Conservation (phyloP, 2,797 vertebrate species). For the Sebastes itinus region DNA sequence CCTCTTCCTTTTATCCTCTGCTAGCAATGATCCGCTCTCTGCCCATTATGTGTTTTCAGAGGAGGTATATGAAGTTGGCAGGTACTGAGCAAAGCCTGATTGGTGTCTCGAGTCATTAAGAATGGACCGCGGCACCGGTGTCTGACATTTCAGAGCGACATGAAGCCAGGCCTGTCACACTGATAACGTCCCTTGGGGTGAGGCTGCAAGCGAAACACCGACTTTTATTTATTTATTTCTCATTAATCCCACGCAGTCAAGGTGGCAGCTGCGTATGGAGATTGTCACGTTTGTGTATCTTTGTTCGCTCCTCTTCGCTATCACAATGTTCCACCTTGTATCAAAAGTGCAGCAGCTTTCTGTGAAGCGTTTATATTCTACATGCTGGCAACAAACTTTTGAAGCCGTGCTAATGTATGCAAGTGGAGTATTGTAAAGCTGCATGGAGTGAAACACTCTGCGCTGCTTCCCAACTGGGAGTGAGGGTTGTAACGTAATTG, state of each 20-base stretch:
- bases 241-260: conserved; percentile 58
- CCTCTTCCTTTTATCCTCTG: conserved; percentile 27
- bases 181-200: conserved; percentile 64
- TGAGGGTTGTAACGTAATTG: conserved; percentile 36
- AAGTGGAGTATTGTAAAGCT: conserved; percentile 17
- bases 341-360: conserved; percentile 26
- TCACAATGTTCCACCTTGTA: conserved; percentile 63
- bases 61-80: conserved; percentile 47
- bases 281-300: conserved; percentile 51
- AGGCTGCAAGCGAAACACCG: conserved; percentile 32
- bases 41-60: conserved; percentile 31
- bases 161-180: conserved; percentile 47
- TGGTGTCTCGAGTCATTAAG: conserved; percentile 65
- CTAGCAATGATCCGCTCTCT: conserved; percentile 7
- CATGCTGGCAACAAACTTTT: conserved; percentile 8
- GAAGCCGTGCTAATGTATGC: conserved; percentile 19
- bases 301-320: conserved; percentile 44
- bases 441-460: conserved; percentile 24
- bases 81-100: conserved; percentile 45
- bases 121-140: conserved; percentile 48
- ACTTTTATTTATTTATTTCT: conserved; percentile 67
- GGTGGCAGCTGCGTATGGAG: conserved; percentile 47
- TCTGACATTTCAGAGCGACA: conserved; percentile 69
- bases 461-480: conserved; percentile 38
- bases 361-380: conserved; percentile 23